phyloP scores from a whole-genome alignment of 2,113 vertebrate genomes.

The Cnemophilus loriae region DNA sequence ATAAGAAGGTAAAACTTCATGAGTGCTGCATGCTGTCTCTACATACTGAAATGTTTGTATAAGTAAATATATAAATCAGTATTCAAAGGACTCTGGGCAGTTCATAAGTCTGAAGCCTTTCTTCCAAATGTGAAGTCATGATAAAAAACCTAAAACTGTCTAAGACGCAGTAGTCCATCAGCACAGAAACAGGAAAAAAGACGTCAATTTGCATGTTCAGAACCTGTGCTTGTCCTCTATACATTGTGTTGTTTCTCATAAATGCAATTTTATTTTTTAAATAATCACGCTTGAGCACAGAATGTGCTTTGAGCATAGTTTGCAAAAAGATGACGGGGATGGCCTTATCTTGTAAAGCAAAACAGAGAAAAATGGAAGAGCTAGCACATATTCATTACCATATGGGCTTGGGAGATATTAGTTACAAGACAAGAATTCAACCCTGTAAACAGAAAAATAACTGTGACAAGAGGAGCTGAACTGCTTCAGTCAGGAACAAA shows the following conservation, averaged over 20 bases:
- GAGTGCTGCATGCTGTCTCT: not conserved
- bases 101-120: not conserved
- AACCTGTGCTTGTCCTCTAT: not conserved
- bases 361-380: not conserved
- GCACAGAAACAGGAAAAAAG: not conserved
- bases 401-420: not conserved
- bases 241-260: not conserved
- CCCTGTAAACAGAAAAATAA: not conserved
- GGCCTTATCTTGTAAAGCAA: not conserved
- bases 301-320: not conserved
- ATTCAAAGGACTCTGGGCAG: not conserved
- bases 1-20: not conserved
- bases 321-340: not conserved
- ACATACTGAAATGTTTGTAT: not conserved
- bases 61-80: not conserved
- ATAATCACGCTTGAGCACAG: not conserved
- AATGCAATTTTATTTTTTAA: not conserved
- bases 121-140: not conserved
- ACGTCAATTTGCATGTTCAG: not conserved
- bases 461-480: not conserved
- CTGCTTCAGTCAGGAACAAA: not conserved
- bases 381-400: not conserved
- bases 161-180: not conserved
- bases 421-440: not conserved
- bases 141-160: not conserved